phyloP scores from a whole-genome alignment of 2,113 vertebrate genomes.

The Seriola aureovittata region DNA sequence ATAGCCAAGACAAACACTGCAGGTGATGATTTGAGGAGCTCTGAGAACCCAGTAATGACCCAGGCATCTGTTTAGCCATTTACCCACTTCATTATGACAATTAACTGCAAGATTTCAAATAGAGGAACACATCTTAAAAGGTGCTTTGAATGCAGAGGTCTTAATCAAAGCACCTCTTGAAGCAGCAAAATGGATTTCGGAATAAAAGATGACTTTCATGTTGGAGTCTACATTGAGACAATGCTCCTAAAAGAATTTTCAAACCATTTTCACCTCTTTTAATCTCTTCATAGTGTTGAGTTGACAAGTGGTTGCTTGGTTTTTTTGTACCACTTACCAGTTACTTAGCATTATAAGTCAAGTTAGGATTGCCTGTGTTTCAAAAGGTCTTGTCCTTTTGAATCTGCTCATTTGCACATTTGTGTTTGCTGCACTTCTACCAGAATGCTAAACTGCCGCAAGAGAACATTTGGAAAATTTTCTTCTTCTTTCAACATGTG shows the following conservation, averaged over 20 bases:
- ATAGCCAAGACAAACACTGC: constrained; percentile 23
- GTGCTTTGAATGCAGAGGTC: not conserved
- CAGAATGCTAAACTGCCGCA: not conserved
- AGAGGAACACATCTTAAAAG: not conserved
- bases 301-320: constrained; percentile 4
- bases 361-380: not conserved
- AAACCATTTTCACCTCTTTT: constrained; percentile 21
- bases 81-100: constrained; percentile 7
- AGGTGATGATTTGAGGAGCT: constrained; percentile 27
- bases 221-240: not conserved
- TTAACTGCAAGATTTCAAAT: constrained; percentile 1
- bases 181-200: not conserved
- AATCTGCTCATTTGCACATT: constrained; percentile 8
- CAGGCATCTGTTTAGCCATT: not conserved
- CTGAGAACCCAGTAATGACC: constrained; percentile 9
- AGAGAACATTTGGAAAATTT: not conserved
- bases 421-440: not conserved
- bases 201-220: not conserved
- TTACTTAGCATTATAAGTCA: constrained; percentile 15
- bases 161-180: constrained; percentile 1
- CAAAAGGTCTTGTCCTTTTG: constrained; percentile 22
- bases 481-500: not conserved
- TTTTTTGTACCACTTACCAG: not conserved
- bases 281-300: not conserved
- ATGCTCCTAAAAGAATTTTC: not conserved